A percentile compares a stretch with the other conserved stretches of the same genome.
Evolutionary conservation across 2,888 invertebrate genomes (phyloP).

Genomic region (Parelbella ahira): DNA sequence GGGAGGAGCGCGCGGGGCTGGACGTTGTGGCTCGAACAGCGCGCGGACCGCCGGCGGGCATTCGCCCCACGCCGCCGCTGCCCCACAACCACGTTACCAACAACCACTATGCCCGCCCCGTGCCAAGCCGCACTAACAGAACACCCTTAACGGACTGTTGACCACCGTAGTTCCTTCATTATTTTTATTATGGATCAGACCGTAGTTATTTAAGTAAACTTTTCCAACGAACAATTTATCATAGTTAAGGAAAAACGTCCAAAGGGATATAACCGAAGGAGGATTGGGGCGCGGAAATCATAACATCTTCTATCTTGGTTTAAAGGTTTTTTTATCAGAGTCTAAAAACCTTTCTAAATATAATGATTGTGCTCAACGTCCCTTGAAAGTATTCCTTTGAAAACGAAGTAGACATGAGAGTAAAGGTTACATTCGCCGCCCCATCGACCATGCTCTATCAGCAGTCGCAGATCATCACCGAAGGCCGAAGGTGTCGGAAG

Average conservation of each 20-base stretch:
- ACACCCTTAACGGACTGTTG: slow-evolving; percentile 60
- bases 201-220: too few species aligned
- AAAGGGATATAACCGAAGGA: neutral
- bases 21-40: slow-evolving; percentile 74
- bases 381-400: slow-evolving; percentile 60
- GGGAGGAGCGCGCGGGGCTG: slow-evolving; percentile 68
- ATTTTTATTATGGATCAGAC: too few species aligned
- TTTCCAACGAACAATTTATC: too few species aligned
- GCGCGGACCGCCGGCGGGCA: slow-evolving; percentile 78
- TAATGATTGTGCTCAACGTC: slow-evolving; percentile 32
- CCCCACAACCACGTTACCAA: slow-evolving; percentile 76
- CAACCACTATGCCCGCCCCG: slow-evolving; percentile 59
- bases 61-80: slow-evolving; percentile 73
- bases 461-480: slow-evolving; percentile 62
- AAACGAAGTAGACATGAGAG: slow-evolving; percentile 47
- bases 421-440: slow-evolving; percentile 66
- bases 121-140: slow-evolving; percentile 57
- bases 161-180: too few species aligned
- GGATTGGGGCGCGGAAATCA: too few species aligned
- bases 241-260: too few species aligned
- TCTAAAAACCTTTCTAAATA: too few species aligned
- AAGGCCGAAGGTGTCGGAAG: slow-evolving; percentile 76
- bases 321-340: too few species aligned
- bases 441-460: slow-evolving; percentile 49
- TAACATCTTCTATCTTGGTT: too few species aligned